Base-by-base conservation (phyloP, 2,888 invertebrate species). In the Idaea straminata region DNA sequence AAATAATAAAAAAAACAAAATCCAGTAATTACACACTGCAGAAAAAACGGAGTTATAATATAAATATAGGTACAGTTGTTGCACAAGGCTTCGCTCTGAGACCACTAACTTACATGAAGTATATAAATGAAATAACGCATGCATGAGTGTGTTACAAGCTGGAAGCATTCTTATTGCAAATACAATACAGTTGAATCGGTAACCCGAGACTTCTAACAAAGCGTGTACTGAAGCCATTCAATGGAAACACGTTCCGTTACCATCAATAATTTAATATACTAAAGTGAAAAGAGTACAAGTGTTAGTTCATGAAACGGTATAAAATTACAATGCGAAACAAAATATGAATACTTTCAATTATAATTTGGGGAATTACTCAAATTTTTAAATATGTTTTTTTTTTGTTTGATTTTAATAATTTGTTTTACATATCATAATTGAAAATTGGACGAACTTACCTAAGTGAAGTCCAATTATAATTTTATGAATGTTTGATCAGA, bases 151-250 rank as follows among this genome's bases (percentile, higher is more conserved):
- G 59, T 59, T 59, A 6, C 15, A 34, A 59, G 34, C 58, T 58
- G 58, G 58, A 15, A 59, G 16, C 59, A 59, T 59, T 16, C 62
- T 66, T 67, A 60, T 64, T 62, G 65, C 62, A 69, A 60, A 64
- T 64, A 64, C 62, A 64, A 62, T 68, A 72, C 70, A 59, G 65
- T 64, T 68, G 72, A 75, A 74, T 75, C 72, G 65, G 83, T 72
- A 78, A 87, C 74, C 64, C 69, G 78, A 85, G 75, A 80, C 85
- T 75, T 66, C 66, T 73, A 79, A 82, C 81, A 82, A 85, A 82
- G 79, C 83, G 71, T 74, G 77, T 67, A 76, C 66, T 71, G 78
- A 83, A 83, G 83, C 82, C 79, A 79, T 81, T 79, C 80, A 81
- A 78, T 76, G 75, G 78, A 81, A 82, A 75, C 77, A 76, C 73